phyloP scores from a whole-genome alignment of 2,113 vertebrate species.

The Chrysemys picta region DNA sequence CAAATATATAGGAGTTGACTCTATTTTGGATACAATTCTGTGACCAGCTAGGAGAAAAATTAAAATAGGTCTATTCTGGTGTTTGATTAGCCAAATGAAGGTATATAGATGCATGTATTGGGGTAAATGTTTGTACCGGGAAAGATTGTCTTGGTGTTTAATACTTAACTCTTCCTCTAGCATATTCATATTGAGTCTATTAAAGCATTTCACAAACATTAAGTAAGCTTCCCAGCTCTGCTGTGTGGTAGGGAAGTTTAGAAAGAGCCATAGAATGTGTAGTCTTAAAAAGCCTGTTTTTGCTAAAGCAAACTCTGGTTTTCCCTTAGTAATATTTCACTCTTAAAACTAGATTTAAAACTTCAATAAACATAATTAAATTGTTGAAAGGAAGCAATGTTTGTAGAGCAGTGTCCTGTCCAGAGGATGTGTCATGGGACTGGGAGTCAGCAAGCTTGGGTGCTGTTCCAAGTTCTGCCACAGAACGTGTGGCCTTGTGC shows the following conservation, averaged over 20 bases:
- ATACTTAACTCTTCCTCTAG: neutral
- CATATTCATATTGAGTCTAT: neutral
- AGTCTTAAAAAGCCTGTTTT: neutral
- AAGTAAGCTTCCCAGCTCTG: neutral
- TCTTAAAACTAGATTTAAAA: neutral
- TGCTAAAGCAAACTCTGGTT: neutral
- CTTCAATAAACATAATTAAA: neutral
- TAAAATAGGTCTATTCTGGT: neutral
- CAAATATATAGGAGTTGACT: neutral
- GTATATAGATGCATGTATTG: neutral
- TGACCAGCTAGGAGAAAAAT: neutral
- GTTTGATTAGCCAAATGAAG: neutral
- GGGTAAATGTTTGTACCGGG: neutral
- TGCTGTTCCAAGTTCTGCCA: neutral
- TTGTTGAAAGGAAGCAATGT: neutral
- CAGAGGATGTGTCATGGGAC: neutral
- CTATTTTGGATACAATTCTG: neutral
- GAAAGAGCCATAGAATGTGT: neutral
- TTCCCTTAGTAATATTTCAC: neutral
- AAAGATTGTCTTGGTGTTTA: neutral
- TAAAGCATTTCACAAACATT: neutral
- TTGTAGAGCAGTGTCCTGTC: neutral
- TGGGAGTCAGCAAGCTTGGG: neutral
- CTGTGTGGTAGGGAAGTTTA: neutral
- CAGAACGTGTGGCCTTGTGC: neutral